Evolutionary conservation across 2,888 invertebrate species (phyloP).

Genomic region (Cyclophora albipunctata): DNA sequence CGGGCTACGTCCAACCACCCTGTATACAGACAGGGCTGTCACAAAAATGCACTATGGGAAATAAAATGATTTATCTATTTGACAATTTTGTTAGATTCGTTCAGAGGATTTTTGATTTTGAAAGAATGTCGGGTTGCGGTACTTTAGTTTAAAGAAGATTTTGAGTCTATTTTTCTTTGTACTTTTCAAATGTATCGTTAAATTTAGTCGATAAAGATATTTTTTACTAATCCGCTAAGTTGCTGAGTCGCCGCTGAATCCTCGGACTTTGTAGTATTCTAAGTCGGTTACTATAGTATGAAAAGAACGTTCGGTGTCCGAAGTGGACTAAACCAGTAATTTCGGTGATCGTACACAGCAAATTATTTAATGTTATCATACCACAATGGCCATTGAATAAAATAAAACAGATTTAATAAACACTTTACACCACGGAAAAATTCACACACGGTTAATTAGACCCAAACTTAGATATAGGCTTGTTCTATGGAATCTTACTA

Average conservation of each 20-base stretch:
- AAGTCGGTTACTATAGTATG: not conserved
- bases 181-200: not conserved
- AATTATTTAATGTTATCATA: too few relatives aligned
- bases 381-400: too few relatives aligned
- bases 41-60: not conserved
- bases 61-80: not conserved
- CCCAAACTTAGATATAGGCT: too few relatives aligned
- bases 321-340: too few relatives aligned
- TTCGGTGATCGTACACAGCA: too few relatives aligned
- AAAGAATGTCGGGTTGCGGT: too few relatives aligned
- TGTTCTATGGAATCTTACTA: too few relatives aligned
- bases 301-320: not conserved
- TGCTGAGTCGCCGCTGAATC: not conserved
- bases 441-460: too few relatives aligned
- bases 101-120: too few relatives aligned
- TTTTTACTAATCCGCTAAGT: not conserved
- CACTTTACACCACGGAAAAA: too few relatives aligned
- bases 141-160: not conserved
- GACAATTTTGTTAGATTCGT: not conserved
- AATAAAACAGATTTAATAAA: too few relatives aligned
- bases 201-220: not conserved
- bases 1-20: slow-evolving; percentile 27
- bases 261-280: too few relatives aligned
- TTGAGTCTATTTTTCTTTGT: not conserved
- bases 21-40: slow-evolving; percentile 34